Evolutionary conservation across 53 echinoderm and acorn worm species (phyloP), one percentile per base, ranked within the genome.

Genomic region (Luidia sarsii): DNA sequence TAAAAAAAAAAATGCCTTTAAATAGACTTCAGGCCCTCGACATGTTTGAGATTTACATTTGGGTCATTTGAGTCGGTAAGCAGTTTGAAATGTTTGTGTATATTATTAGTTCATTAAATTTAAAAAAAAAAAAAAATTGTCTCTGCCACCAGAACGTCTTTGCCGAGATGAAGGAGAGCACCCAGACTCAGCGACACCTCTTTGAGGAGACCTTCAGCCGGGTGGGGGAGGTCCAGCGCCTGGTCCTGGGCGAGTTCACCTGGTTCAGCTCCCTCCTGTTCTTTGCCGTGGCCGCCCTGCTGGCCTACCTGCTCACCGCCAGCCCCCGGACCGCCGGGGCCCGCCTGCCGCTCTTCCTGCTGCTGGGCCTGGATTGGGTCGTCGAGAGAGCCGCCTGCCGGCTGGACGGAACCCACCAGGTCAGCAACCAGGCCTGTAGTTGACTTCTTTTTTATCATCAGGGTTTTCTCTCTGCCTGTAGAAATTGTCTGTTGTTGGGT

Each of bases 231-330:
- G 67, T 97, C 48, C 97, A 97, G 86, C 89, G 56, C n/a, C 35
- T 97, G 13, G 88, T 97, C 82, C 85, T 97, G 15, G 93, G 91
- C 5, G 97, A 97, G 70, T 97, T 97, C 70, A 93, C 85, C 48
- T 92, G 93, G 90, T 89, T 97, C 38, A 88, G 91, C 52, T 93
- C 93, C 7, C 70, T 93, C 49, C 68, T 97, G 22, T 97, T 92
- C 72, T 97, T 77, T 45, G 80, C 85, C 3, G 73, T 83, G 18
- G 87, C 88, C 25, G 21, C 91, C 2, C 51, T 93, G 34, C 86
- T 96, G 1, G 82, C 81, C 16, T 97, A 97, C 57, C 45, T 97
- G 68, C 19, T 93, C 60, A 97, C 97, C 9, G 83, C 97, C 2
- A 84, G 93, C 1, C 87, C 93, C 7, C 85, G 93, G 29, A 89